phyloP scores from a whole-genome alignment of 2,888 invertebrate genomes.

The Linnaemya vulpina region DNA sequence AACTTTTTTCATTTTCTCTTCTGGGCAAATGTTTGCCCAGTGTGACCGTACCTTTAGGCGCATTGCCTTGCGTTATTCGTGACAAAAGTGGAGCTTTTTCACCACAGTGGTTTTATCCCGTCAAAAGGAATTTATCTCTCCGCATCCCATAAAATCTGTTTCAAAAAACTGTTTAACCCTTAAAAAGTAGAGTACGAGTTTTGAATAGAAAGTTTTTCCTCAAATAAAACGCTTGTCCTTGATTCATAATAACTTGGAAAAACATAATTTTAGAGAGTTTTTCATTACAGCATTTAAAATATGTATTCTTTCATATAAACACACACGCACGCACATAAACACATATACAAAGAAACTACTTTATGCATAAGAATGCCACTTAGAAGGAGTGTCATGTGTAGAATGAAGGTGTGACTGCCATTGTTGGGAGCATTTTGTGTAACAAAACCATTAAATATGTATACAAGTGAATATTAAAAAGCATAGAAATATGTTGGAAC shows the following conservation, averaged over 20 bases:
- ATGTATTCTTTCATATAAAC: background rate
- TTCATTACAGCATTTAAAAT: slow-evolving; percentile 2
- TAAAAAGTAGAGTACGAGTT: background rate
- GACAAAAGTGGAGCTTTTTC: no score
- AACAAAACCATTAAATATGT: slow-evolving; percentile 53
- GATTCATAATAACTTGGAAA: background rate
- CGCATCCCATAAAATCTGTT: background rate
- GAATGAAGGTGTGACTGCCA: slow-evolving; percentile 58
- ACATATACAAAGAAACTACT: background rate
- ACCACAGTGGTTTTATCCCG: background rate
- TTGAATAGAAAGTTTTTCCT: background rate
- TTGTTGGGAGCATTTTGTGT: slow-evolving; percentile 51
- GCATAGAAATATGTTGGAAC: slow-evolving; percentile 8
- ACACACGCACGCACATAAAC: background rate
- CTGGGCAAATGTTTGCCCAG: no score
- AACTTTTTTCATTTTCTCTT: no score
- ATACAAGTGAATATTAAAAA: background rate
- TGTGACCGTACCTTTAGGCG: no score
- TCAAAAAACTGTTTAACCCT: background rate
- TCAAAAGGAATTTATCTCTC: background rate
- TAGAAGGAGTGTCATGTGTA: slow-evolving; percentile 57
- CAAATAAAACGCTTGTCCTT: background rate
- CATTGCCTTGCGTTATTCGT: no score
- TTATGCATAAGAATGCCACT: slow-evolving; percentile 44
- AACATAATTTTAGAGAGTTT: background rate